Percentiles rank a stretch among this genome's conserved stretches.
These are phyloP conservation scores for Thaumetopoea pityocampa DNA, from an alignment of 1,140 invertebrate species.

Conservation along the genomic window DNA sequence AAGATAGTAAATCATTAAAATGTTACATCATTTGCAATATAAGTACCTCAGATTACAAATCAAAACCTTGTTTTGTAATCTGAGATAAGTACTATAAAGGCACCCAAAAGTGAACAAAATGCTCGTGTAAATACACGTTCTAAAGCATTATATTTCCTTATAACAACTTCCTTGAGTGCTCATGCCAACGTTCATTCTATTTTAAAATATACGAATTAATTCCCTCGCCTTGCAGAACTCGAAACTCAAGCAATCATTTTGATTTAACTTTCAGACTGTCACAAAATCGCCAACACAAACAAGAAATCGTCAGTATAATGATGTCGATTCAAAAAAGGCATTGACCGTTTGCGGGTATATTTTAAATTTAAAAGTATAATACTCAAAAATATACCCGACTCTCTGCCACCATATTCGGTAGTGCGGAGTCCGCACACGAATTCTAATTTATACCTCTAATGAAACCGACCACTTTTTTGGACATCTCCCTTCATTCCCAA, in stretches of 20 bases:
- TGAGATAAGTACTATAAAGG: too few relatives aligned
- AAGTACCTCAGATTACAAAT: too few relatives aligned
- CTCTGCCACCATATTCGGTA: constrained; percentile 32
- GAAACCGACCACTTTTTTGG: constrained; percentile 47
- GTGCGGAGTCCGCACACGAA: constrained; percentile 33
- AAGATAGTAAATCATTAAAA: too few relatives aligned
- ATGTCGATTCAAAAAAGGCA: constrained; percentile 28
- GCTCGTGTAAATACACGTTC: too few relatives aligned
- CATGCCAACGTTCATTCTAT: too few relatives aligned
- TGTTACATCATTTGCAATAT: too few relatives aligned
- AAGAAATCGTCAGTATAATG: constrained; percentile 37
- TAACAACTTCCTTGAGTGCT: too few relatives aligned
- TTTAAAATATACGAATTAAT: constrained; percentile 2
- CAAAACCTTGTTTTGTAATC: too few relatives aligned
- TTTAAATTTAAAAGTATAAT: constrained; percentile 64
- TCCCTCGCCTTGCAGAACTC: not conserved
- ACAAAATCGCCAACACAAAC: constrained; percentile 19
- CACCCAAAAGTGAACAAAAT: too few relatives aligned
- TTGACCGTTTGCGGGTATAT: constrained; percentile 31
- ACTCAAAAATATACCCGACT: constrained; percentile 33
- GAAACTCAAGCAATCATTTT: constrained; percentile 5
- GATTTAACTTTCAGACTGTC: constrained; percentile 18
- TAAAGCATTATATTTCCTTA: too few relatives aligned
- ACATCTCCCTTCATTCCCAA: constrained; percentile 31
- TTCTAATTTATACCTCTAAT: constrained; percentile 57